Conservation (phyloP, 2,113 vertebrate species). For the Accipiter cooperii region DNA sequence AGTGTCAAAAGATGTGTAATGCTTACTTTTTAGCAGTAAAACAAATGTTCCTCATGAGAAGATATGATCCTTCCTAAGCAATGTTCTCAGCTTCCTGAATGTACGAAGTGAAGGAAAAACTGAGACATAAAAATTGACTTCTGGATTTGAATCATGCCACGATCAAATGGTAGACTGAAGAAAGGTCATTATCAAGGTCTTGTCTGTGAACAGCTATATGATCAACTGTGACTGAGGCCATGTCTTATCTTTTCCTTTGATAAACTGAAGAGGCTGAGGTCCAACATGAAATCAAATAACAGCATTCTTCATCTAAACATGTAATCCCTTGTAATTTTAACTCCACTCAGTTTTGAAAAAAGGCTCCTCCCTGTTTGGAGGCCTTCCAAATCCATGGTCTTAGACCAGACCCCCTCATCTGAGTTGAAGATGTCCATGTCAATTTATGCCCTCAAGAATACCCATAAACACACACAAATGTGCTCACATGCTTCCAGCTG, state of each 20-base stretch:
- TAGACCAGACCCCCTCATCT: neutral
- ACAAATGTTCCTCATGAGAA: neutral
- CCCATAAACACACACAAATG: neutral
- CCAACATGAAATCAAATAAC: neutral
- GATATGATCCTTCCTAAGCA: neutral
- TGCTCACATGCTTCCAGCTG: neutral
- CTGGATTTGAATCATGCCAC: neutral
- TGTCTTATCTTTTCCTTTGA: neutral
- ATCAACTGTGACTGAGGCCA: neutral
- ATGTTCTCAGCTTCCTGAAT: neutral
- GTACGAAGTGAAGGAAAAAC: neutral
- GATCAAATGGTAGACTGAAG: neutral
- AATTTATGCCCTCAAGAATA: neutral
- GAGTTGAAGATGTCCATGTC: neutral
- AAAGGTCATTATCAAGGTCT: neutral
- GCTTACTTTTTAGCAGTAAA: slow-evolving; percentile 17
- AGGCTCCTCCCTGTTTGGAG: neutral
- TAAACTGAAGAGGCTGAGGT: neutral
- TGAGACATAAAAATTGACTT: neutral
- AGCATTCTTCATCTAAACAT: neutral
- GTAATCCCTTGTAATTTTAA: neutral
- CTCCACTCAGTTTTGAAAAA: neutral
- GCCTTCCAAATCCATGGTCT: neutral
- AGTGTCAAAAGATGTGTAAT: neutral
- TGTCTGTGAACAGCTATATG: neutral